phyloP scores from a whole-genome alignment of 2,113 vertebrate genomes.

The Rhinolophus sinicus region DNA sequence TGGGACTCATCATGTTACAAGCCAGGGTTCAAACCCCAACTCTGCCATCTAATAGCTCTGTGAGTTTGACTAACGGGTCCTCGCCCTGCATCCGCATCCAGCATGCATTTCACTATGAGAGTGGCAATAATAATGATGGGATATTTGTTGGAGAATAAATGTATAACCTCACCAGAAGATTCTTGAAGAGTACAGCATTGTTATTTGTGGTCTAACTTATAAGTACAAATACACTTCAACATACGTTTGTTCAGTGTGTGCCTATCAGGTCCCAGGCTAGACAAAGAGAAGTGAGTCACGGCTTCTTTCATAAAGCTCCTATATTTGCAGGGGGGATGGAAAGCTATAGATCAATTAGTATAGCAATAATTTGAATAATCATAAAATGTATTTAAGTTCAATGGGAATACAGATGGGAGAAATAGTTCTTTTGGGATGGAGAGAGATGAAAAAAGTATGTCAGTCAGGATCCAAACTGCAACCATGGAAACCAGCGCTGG shows the following conservation, averaged over 20 bases:
- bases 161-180: background rate
- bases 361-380: constrained; percentile 13
- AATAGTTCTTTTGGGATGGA: background rate
- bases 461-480: background rate
- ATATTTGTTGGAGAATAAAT: background rate
- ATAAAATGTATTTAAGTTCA: background rate
- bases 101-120: background rate
- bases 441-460: background rate
- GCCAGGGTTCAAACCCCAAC: background rate
- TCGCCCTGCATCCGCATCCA: background rate
- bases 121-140: background rate
- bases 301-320: background rate
- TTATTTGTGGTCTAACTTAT: background rate
- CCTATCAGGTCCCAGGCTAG: background rate
- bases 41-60: background rate
- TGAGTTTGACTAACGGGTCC: background rate
- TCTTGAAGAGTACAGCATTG: background rate
- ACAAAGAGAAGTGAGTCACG: background rate
- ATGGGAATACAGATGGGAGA: background rate
- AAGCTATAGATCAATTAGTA: background rate
- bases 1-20: background rate
- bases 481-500: background rate
- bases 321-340: background rate
- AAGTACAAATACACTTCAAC: background rate
- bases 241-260: background rate